Conservation (phyloP, 2,113 vertebrate species). For the Python bivittatus region DNA sequence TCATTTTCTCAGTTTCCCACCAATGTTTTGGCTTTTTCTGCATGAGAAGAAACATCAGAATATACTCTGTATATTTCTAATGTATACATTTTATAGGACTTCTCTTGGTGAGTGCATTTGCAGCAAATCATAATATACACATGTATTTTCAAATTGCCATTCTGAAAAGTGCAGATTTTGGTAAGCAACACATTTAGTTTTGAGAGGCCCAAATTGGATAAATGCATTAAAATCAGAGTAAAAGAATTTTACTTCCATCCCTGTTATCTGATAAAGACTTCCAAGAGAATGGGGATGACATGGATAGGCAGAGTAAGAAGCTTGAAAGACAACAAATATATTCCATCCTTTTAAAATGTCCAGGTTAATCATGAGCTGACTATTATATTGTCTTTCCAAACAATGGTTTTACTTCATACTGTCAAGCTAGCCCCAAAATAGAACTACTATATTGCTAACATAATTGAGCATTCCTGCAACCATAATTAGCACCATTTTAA, state of each 20-base stretch:
- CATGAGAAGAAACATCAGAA: neutral
- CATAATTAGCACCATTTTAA: constrained; percentile 78
- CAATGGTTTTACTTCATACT: constrained; percentile 7
- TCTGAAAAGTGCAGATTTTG: neutral
- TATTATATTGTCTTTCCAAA: constrained; percentile 13
- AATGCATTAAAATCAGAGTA: neutral
- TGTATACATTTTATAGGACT: neutral
- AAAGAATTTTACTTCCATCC: neutral
- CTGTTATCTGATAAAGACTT: neutral
- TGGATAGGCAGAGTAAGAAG: neutral
- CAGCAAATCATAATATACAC: neutral
- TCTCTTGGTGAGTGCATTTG: neutral
- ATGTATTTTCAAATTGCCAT: neutral
- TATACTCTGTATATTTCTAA: neutral
- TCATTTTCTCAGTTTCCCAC: neutral
- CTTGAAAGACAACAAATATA: neutral
- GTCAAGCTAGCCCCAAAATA: constrained; percentile 65
- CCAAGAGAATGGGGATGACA: neutral
- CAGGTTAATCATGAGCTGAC: neutral
- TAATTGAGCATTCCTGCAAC: constrained; percentile 63
- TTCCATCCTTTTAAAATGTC: neutral
- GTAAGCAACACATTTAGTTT: neutral
- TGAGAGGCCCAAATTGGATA: neutral
- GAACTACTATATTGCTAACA: constrained; percentile 63
- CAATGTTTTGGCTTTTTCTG: neutral